Conservation (phyloP, 1,140 invertebrate species). For the Drosophila pseudoananassae region DNA sequence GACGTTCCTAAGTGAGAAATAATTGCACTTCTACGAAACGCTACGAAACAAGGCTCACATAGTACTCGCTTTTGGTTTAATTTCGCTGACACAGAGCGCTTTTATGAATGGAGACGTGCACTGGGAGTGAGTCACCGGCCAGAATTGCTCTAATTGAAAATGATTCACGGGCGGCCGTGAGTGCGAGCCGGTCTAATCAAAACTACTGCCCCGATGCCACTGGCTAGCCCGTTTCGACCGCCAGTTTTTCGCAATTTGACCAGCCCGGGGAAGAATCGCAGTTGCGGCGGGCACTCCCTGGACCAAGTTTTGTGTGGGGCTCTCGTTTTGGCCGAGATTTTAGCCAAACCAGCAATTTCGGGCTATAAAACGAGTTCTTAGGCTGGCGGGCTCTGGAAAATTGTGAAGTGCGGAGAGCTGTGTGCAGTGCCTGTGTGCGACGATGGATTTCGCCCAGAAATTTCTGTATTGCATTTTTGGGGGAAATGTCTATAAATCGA, state of each 20-base stretch:
- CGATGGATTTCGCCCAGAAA: slow-evolving; percentile 28
- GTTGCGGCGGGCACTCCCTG: slow-evolving; percentile 1
- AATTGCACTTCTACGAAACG: slow-evolving; percentile 38
- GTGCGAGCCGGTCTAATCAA: slow-evolving; percentile 35
- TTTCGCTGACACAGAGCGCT: slow-evolving; percentile 69
- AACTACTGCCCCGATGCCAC: slow-evolving; percentile 11
- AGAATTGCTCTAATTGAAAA: slow-evolving; percentile 77
- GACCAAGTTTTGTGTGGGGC: slow-evolving; percentile 12
- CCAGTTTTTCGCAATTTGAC: slow-evolving; percentile 22
- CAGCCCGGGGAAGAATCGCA: slow-evolving; percentile 20
- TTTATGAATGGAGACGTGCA: slow-evolving; percentile 63
- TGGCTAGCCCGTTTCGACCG: slow-evolving; percentile 13
- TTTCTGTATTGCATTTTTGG: slow-evolving; percentile 42
- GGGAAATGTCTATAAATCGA: slow-evolving; percentile 48
- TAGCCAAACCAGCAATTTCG: slow-evolving; percentile 29
- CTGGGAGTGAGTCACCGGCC: slow-evolving; percentile 33
- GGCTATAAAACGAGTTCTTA: slow-evolving; percentile 42
- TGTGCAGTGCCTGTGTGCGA: slow-evolving; percentile 24
- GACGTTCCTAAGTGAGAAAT: slow-evolving; percentile 45
- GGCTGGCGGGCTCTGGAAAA: slow-evolving; percentile 13
- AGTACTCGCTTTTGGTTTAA: slow-evolving; percentile 25
- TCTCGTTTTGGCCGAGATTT: slow-evolving; percentile 46
- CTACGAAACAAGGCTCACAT: not conserved
- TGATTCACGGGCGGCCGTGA: slow-evolving; percentile 54
- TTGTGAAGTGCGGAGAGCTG: slow-evolving; percentile 7